Conservation (phyloP, 2,888 invertebrate genomes). For the Creontiades dilutus region DNA sequence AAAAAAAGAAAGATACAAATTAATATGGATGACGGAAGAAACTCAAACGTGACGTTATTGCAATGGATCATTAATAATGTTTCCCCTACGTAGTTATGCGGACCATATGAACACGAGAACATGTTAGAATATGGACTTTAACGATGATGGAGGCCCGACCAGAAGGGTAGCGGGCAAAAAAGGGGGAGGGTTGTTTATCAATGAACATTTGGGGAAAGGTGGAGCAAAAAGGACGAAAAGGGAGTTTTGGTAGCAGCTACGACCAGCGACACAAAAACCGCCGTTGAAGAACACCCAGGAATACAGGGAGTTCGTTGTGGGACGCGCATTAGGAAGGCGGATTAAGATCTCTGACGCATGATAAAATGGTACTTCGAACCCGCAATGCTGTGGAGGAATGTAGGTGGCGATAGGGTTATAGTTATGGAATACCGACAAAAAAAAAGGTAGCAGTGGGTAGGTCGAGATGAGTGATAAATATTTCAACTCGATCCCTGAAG, state of each 20-base stretch:
- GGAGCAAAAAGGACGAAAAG: background rate
- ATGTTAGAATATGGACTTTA: background rate
- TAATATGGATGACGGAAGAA: background rate
- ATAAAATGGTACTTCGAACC: slow-evolving; percentile 42
- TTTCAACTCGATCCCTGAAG: background rate
- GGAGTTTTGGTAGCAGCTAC: background rate
- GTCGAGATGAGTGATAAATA: background rate
- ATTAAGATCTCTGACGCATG: slow-evolving; percentile 41
- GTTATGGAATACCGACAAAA: too few relatives aligned
- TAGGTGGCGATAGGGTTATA: slow-evolving; percentile 1
- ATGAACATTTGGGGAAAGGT: slow-evolving; percentile 38
- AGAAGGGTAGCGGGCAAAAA: background rate
- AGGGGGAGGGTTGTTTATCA: slow-evolving; percentile 31
- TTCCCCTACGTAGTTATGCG: background rate
- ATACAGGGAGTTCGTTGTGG: background rate
- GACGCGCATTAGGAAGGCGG: background rate
- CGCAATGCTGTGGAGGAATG: background rate
- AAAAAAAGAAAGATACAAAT: background rate
- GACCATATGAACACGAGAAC: background rate
- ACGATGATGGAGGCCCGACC: background rate
- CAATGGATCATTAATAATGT: background rate
- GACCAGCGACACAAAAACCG: background rate
- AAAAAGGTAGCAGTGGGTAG: background rate
- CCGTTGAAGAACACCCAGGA: background rate
- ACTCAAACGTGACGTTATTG: background rate